Evolutionary conservation across 2,888 invertebrate genomes (phyloP).

Genomic region (Julus scanicus): DNA sequence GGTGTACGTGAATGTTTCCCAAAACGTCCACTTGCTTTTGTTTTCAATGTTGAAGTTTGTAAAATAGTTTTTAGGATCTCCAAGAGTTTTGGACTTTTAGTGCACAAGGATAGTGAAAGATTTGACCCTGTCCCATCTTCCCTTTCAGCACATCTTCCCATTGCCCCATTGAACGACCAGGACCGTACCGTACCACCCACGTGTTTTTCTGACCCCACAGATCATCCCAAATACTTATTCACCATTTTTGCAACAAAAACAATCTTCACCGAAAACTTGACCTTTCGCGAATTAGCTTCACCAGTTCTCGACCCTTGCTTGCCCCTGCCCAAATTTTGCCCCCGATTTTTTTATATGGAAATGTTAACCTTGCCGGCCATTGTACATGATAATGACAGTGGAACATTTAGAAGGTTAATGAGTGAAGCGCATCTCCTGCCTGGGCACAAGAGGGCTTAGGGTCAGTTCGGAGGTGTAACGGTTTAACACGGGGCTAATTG

Average conservation of each 20-base stretch:
- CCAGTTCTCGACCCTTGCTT: background rate
- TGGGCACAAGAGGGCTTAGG: background rate
- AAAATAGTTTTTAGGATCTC: too few species aligned
- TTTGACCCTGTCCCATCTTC: too few species aligned
- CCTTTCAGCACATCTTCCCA: too few species aligned
- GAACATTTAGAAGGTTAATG: constrained; percentile 1
- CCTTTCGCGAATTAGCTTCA: background rate
- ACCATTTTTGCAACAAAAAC: background rate
- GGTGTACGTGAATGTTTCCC: too few species aligned
- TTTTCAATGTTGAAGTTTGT: too few species aligned
- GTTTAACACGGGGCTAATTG: constrained; percentile 44
- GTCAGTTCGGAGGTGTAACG: background rate
- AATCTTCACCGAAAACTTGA: background rate
- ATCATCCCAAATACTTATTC: background rate
- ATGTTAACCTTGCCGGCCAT: background rate
- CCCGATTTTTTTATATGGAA: background rate
- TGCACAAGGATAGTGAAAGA: too few species aligned
- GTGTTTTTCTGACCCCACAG: background rate
- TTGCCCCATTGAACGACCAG: too few species aligned
- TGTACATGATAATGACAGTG: background rate
- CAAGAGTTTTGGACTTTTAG: too few species aligned
- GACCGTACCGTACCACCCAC: background rate
- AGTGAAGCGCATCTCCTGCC: constrained; percentile 32
- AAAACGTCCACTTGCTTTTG: too few species aligned
- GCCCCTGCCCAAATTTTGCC: background rate